Evolutionary conservation across 2,888 invertebrate genomes (phyloP).

Genomic region (Perdita meconis): DNA sequence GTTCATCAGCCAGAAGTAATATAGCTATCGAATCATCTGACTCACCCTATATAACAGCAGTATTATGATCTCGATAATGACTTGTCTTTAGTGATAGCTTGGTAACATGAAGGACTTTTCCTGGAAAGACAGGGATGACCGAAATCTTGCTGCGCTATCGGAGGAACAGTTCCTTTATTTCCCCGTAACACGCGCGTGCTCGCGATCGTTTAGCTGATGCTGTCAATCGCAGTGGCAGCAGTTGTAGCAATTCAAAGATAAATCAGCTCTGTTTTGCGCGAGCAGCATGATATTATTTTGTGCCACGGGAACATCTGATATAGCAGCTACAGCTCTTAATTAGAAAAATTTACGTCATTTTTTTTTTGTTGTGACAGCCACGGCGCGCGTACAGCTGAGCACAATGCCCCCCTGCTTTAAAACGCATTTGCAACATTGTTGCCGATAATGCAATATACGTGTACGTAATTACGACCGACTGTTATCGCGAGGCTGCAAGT

Average conservation of each 20-base stretch:
- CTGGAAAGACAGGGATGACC: neutral
- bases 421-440: conserved; percentile 21
- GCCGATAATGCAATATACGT: conserved; percentile 10
- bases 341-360: conserved; percentile 13
- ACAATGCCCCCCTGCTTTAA: neutral
- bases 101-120: conserved; percentile 1
- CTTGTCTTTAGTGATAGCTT: neutral
- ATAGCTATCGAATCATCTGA: too few relatives aligned
- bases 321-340: conserved; percentile 25
- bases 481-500: conserved; percentile 17
- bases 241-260: neutral
- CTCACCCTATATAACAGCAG: conserved; percentile 25
- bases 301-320: conserved; percentile 33
- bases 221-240: neutral
- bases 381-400: neutral
- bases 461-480: conserved; percentile 30
- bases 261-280: neutral
- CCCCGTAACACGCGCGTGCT: neutral
- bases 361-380: neutral
- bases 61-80: neutral
- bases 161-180: neutral
- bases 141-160: neutral
- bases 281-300: conserved; percentile 20
- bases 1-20: too few relatives aligned
- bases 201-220: neutral